A percentile compares a stretch with the other conserved stretches of the same genome.
phyloP scores from a whole-genome alignment of 2,888 invertebrate species.

The Sinodicranocentrus sp. region DNA sequence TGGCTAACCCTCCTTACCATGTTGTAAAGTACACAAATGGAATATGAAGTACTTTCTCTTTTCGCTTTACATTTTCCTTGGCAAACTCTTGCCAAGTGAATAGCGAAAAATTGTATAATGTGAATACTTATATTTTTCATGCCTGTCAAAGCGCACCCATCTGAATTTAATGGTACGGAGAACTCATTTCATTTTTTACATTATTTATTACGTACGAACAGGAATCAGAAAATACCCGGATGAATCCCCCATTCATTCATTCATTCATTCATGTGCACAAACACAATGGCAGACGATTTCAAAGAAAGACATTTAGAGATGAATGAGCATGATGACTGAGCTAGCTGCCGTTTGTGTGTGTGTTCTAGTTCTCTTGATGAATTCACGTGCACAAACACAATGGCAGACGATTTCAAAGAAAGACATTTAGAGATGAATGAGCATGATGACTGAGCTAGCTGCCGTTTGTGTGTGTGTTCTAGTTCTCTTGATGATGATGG shows the following conservation, averaged over 20 bases:
- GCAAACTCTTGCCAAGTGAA: too few relatives aligned
- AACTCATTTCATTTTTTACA: conserved; percentile 24
- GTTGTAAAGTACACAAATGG: too few relatives aligned
- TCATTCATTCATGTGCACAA: neutral
- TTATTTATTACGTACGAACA: conserved; percentile 36
- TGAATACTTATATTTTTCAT: too few relatives aligned
- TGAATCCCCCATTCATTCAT: neutral
- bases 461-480: neutral
- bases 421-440: conserved; percentile 11
- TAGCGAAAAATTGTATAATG: too few relatives aligned
- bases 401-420: conserved; percentile 3
- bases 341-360: neutral
- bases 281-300: conserved; percentile 12
- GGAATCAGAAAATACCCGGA: conserved; percentile 28
- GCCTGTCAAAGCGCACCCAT: neutral
- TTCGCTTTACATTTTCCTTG: too few relatives aligned
- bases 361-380: neutral
- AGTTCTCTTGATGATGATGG: neutral
- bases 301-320: conserved; percentile 8
- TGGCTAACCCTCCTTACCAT: too few relatives aligned
- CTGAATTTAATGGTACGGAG: neutral
- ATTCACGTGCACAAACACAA: neutral
- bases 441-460: neutral
- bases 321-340: neutral
- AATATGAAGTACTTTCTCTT: too few relatives aligned